Evolutionary conservation across 2,888 invertebrate species (phyloP).

Genomic region (Cenopis cana): DNA sequence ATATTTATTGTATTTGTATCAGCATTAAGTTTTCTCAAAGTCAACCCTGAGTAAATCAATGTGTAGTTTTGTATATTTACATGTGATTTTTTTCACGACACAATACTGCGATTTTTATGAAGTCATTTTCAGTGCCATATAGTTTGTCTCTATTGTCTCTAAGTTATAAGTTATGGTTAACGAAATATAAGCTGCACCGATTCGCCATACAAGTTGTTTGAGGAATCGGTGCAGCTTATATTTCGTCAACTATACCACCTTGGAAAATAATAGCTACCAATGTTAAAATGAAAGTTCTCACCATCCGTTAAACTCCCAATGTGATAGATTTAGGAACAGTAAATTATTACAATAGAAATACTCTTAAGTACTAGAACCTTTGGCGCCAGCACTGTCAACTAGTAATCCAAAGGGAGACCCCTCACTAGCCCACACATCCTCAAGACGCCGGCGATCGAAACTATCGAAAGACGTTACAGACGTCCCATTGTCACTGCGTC

Average conservation of each 20-base stretch:
- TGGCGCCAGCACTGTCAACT: neutral
- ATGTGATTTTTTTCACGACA: slow-evolving; percentile 4
- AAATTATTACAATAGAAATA: slow-evolving; percentile 3
- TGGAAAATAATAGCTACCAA: neutral
- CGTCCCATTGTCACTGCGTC: no score
- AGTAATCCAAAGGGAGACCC: no score
- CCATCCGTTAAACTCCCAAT: neutral
- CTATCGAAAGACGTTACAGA: no score
- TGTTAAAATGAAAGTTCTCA: slow-evolving; percentile 2
- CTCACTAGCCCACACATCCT: no score
- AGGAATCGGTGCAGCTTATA: no score
- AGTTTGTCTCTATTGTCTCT: no score
- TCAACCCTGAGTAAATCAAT: slow-evolving; percentile 2
- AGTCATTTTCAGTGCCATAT: neutral
- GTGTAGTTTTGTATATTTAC: slow-evolving; percentile 8
- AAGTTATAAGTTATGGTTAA: no score
- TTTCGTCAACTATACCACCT: no score
- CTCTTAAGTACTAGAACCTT: slow-evolving; percentile 11
- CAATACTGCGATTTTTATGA: neutral
- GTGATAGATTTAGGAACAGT: slow-evolving; percentile 21
- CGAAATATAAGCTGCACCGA: no score
- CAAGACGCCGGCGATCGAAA: no score
- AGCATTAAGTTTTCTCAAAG: slow-evolving; percentile 61
- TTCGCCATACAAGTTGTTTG: no score
- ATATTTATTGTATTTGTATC: slow-evolving; percentile 70